Evolutionary conservation across 2,797 vertebrate genomes (phyloP).

Genomic region (Apogon hyalosoma): DNA sequence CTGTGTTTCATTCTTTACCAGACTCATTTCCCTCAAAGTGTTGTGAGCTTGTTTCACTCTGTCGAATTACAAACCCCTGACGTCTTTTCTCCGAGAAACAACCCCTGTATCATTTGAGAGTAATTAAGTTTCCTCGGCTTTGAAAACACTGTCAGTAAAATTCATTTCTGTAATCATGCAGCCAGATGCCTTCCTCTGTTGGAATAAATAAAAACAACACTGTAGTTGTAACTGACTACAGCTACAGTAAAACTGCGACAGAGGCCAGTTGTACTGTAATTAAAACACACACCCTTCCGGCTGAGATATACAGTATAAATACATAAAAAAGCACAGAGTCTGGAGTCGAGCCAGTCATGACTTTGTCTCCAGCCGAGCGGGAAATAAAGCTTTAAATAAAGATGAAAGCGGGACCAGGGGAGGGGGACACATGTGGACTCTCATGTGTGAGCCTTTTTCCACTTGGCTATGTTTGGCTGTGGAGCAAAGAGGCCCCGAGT

Average conservation of each 20-base stretch:
- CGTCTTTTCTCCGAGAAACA: background rate
- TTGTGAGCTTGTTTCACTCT: background rate
- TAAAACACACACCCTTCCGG: conserved; percentile 51
- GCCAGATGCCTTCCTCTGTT: background rate
- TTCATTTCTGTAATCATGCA: conserved; percentile 18
- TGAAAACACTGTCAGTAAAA: conserved; percentile 4
- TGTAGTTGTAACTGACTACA: conserved; percentile 8
- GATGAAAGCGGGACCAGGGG: conserved; percentile 31
- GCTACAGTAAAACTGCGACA: conserved; percentile 22
- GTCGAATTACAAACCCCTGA: conserved; percentile 5
- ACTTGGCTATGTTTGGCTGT: background rate
- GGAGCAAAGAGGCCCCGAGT: background rate
- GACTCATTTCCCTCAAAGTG: conserved; percentile 3
- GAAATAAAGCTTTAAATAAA: conserved; percentile 49
- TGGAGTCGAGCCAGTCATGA: conserved; percentile 11
- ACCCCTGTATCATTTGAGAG: background rate
- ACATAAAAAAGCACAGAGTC: conserved; percentile 2
- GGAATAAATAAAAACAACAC: background rate
- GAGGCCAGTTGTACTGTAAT: conserved; percentile 40
- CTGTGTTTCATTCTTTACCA: background rate
- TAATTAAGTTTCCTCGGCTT: conserved; percentile 23
- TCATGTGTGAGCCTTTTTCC: conserved; percentile 24
- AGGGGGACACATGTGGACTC: conserved; percentile 10
- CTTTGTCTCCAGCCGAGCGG: conserved; percentile 30
- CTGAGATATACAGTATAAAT: conserved; percentile 8